Conservation (phyloP, 2,797 vertebrate species). For the Parauchenoglanis ngamensis region DNA sequence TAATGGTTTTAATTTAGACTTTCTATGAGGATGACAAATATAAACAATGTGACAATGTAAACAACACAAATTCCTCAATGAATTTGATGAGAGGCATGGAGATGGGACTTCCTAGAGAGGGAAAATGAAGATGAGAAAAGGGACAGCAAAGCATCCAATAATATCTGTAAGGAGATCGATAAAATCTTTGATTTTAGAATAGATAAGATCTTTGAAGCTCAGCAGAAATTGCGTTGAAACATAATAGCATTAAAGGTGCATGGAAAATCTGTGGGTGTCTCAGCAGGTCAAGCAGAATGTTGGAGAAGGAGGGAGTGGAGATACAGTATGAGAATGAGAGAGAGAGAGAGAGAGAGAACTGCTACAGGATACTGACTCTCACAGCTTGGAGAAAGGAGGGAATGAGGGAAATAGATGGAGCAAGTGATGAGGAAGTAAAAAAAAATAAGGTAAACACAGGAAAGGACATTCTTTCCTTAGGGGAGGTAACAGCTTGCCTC, state of each 20-base stretch:
- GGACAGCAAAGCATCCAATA: neutral
- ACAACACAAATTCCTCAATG: neutral
- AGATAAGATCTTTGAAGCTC: slow-evolving; percentile 12
- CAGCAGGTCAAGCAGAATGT: neutral
- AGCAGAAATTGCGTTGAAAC: slow-evolving; percentile 9
- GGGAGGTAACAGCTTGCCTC: slow-evolving; percentile 19
- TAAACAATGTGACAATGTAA: slow-evolving; percentile 54
- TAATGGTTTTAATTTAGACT: slow-evolving; percentile 60
- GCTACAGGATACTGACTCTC: slow-evolving; percentile 34
- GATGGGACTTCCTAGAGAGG: neutral
- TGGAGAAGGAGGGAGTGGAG: neutral
- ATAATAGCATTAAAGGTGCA: slow-evolving; percentile 6
- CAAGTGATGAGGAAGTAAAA: slow-evolving; percentile 15
- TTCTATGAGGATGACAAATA: slow-evolving; percentile 28
- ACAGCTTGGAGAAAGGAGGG: slow-evolving; percentile 20
- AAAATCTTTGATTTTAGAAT: neutral
- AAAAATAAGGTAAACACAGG: slow-evolving; percentile 14
- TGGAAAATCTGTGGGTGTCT: neutral
- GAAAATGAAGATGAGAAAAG: neutral
- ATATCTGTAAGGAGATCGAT: neutral
- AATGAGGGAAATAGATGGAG: neutral
- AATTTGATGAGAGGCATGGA: slow-evolving; percentile 7
- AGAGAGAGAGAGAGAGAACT: neutral
- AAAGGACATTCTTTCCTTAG: slow-evolving; percentile 39
- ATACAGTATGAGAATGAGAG: neutral